Evolutionary conservation across 2,113 vertebrate genomes (phyloP), one percentile per base, ranked within the genome.

Genomic region (Pygoscelis adeliae): DNA sequence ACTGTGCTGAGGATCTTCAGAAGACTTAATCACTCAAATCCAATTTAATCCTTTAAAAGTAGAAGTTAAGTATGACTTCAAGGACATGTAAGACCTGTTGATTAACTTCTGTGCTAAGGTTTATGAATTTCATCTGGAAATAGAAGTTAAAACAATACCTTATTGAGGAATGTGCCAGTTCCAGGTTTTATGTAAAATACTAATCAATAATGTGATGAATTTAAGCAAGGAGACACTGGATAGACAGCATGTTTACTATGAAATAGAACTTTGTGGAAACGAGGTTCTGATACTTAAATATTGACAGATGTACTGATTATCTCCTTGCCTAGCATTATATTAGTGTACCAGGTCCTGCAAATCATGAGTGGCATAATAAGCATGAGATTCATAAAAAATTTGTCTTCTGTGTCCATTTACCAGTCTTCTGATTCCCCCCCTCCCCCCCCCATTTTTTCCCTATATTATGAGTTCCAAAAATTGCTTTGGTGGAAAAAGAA

Each of bases 81-180:
- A 80, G 66, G 30, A 15, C 13, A 36, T 3, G 2, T 56, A 70
- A 81, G 52, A 80, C 18, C 50, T 63, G 21, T 67, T 56, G 69
- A 65, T 77, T 70, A 66, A 62, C 32, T 74, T 74, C 65, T 89
- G 22, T 61, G 32, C 26, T 78, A 27, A 23, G 7, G 17, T 84
- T 86, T 83, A 71, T 87, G 55, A 84, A 91, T 94, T 94, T 87
- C 23, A 40, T 19, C 17, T 89, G 44, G 63, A 82, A 79, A 84
- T 13, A 71, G 44, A 65, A 71, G 47, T 65, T 81, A 66, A 72
- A 83, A 66, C 10, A 73, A 32, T 67, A 34, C 16, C 4, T 1
- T 83, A 15, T 52, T 58, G 30, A 93, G n/a, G 36, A 89, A 56
- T 55, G 12, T 55, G n/a, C 22, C 34, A 38, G 6, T 73, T 83